A percentile compares a stretch with the other conserved stretches of the same genome.
phyloP scores from a whole-genome alignment of 2,113 vertebrate species.

The Dromas ardeola region DNA sequence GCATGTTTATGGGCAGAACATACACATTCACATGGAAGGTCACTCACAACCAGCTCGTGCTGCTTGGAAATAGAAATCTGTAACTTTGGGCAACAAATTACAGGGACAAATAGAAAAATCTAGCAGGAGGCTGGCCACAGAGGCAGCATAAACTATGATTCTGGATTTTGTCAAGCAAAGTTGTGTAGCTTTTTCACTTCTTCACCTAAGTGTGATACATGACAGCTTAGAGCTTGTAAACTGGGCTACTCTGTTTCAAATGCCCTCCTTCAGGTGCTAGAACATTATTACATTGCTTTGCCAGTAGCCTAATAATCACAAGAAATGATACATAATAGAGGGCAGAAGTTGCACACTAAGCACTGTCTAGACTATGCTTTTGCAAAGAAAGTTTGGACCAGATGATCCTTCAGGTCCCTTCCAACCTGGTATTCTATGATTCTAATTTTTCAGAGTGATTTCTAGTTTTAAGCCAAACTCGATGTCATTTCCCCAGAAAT shows the following conservation, averaged over 20 bases:
- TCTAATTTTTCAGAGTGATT: not conserved
- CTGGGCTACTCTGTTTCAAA: not conserved
- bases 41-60: not conserved
- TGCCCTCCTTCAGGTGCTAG: not conserved
- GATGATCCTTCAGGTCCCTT: not conserved
- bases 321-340: accelerated
- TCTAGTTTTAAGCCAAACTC: not conserved
- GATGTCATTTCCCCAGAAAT: not conserved
- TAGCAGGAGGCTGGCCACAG: not conserved
- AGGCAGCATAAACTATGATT: not conserved
- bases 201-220: not conserved
- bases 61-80: not conserved
- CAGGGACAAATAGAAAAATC: not conserved
- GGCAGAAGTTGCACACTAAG: not conserved
- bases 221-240: not conserved
- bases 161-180: not conserved
- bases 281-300: not conserved
- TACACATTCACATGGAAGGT: not conserved
- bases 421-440: not conserved
- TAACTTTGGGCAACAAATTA: not conserved
- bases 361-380: not conserved
- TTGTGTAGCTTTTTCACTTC: not conserved
- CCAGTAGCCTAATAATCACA: not conserved
- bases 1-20: not conserved
- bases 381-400: not conserved